Evolutionary conservation across 2,888 invertebrate species (phyloP).

Genomic region (Scaeva pyrastri): DNA sequence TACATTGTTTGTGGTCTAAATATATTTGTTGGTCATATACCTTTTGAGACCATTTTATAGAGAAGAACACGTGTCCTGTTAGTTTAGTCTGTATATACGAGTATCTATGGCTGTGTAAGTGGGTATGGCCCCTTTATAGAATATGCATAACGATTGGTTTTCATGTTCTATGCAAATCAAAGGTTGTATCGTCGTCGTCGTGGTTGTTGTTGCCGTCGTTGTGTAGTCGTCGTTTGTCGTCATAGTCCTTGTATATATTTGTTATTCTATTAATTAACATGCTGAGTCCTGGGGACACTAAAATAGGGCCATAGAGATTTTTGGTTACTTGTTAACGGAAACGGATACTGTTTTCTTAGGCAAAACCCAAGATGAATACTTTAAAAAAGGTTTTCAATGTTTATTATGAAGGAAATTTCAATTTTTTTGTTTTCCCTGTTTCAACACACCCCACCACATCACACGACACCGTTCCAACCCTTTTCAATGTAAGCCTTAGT

Average conservation of each 20-base stretch:
- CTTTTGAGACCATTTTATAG: conserved; percentile 52
- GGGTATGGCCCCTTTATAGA: background rate
- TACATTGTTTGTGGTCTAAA: conserved; percentile 66
- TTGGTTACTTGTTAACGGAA: conserved; percentile 37
- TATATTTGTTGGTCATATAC: conserved; percentile 43
- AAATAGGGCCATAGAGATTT: conserved; percentile 29
- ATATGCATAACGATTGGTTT: conserved; percentile 54
- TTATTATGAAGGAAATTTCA: background rate
- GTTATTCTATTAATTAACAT: conserved; percentile 74
- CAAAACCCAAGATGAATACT: conserved; percentile 4
- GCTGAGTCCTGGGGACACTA: conserved; percentile 34
- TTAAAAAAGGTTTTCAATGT: conserved; percentile 13
- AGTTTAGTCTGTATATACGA: background rate
- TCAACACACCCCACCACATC: no score
- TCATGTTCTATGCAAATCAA: conserved; percentile 75
- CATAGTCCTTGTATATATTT: conserved; percentile 62
- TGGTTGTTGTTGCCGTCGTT: background rate
- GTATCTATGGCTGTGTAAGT: background rate
- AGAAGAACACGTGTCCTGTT: conserved; percentile 48
- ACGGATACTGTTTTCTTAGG: conserved; percentile 25
- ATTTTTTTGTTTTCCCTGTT: background rate
- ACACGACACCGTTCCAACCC: no score
- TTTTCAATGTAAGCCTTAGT: no score
- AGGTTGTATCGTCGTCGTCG: conserved; percentile 52
- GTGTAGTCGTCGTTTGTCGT: conserved; percentile 40